A percentile compares a stretch with the other conserved stretches of the same genome.
Evolutionary conservation across 2,888 invertebrate species (phyloP).

Genomic region (Diarsia rubi): DNA sequence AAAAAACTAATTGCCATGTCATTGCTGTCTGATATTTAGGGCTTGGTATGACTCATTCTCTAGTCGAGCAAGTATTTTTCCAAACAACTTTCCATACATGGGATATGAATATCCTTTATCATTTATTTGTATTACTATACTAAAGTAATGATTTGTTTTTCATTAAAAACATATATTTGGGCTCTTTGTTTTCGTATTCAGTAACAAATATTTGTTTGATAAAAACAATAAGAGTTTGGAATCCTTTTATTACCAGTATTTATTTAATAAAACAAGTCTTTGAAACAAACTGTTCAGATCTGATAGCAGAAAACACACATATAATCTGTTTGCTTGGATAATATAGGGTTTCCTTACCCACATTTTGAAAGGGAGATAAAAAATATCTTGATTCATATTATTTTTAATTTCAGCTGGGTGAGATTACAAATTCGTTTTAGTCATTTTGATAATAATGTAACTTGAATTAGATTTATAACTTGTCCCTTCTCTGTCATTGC

Average conservation of each 20-base stretch:
- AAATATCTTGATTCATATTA: neutral
- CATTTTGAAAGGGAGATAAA: neutral
- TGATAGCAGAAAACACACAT: neutral
- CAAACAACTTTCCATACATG: constrained; percentile 7
- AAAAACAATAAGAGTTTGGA: neutral
- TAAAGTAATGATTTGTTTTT: neutral
- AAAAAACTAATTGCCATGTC: neutral
- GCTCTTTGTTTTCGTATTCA: constrained; percentile 16
- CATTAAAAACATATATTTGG: neutral
- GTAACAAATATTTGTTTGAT: neutral
- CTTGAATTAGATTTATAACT: neutral
- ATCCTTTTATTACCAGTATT: neutral
- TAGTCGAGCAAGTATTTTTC: constrained; percentile 10
- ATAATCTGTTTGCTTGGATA: neutral
- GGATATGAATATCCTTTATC: neutral
- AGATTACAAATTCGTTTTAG: neutral
- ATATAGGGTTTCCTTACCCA: neutral
- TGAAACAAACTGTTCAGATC: neutral
- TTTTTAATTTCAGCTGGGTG: neutral
- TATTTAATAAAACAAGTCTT: neutral
- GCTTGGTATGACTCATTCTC: constrained; percentile 32
- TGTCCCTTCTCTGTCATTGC: neutral
- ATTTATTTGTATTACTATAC: neutral
- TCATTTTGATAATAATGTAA: neutral
- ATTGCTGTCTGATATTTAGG: constrained; percentile 22